Conservation (phyloP, 2,888 invertebrate species). For the Rhingia campestris region DNA sequence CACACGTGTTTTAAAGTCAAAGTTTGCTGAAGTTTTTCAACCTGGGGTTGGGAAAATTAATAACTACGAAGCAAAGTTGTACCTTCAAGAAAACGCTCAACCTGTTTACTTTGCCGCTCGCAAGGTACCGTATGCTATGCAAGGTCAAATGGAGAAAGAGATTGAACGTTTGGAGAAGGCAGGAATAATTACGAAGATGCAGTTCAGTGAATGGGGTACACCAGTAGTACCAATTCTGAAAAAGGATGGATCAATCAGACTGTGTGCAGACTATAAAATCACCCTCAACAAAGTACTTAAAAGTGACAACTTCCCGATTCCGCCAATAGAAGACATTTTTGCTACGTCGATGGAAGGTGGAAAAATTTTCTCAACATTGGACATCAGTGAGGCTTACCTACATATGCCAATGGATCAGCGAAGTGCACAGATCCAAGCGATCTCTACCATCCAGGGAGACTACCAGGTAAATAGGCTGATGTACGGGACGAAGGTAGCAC, state of each 20-base stretch:
- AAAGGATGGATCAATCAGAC: background rate
- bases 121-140: background rate
- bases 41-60: no score
- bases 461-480: conserved; percentile 11
- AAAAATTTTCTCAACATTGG: conserved; percentile 9
- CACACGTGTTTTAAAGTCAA: no score
- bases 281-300: conserved; percentile 8
- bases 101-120: conserved; percentile 2
- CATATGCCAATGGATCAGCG: conserved; percentile 19
- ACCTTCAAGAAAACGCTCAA: no score
- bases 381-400: conserved; percentile 3
- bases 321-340: conserved; percentile 8
- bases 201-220: conserved; percentile 15
- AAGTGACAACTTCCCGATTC: conserved; percentile 11
- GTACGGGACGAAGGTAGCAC: conserved; percentile 11
- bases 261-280: conserved; percentile 11
- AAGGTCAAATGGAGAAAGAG: background rate
- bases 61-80: no score
- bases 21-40: no score
- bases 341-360: background rate
- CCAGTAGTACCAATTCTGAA: background rate
- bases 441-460: conserved; percentile 11
- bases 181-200: conserved; percentile 7
- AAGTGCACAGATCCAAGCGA: background rate
- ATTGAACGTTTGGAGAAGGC: conserved; percentile 3